Base-by-base conservation (phyloP, 1,140 invertebrate species). In the Atta texana region DNA sequence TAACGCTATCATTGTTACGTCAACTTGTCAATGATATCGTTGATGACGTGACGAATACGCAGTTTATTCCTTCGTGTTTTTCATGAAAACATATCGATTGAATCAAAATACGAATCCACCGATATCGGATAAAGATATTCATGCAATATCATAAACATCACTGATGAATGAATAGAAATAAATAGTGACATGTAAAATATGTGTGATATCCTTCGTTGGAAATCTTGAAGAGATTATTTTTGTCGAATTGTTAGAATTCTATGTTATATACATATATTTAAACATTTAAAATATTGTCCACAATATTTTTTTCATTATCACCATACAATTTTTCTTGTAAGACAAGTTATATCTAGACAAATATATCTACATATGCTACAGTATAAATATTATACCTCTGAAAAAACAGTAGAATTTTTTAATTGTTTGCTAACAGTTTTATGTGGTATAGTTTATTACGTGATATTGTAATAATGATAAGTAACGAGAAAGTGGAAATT, bases 11-110 rank as follows among this genome's bases (percentile, higher is more conserved):
- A 61, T 82, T 39, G 18, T 84, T 31, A 14, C 12, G 12, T 51
- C 55, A 39, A 74, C 80, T 74, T 49, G 80, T 74, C 69, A 84
- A 61, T 51, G 55, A 14, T 74, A 82, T 82, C 53, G 24, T 72
- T 82, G 34, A 44, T 34, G 64, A 31, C 39, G n/a, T 4, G 34
- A 39, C 34, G n/a, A 81, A 81, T 80, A 28, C 66, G 34, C 10
- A 14, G 12, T 61, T 18, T 21, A 24, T 44, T n/a, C 31, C 31
- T 39, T 51, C 21, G 39, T 49, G 28, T 34, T 68, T n/a, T 18
- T n/a, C 61, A 4, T 16, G 63, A 55, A 63, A 63, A 21, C 55
- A 10, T 64, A 64, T 64, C 75, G 75, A 78, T 78, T 64, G 12
- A 49, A 64, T 66, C 24, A 44, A 64, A 78, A 44, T 53, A 55